These are phyloP conservation scores for Lasioglossum marginatum DNA, from an alignment of 2,888 invertebrate species.

Conservation along the genomic window DNA sequence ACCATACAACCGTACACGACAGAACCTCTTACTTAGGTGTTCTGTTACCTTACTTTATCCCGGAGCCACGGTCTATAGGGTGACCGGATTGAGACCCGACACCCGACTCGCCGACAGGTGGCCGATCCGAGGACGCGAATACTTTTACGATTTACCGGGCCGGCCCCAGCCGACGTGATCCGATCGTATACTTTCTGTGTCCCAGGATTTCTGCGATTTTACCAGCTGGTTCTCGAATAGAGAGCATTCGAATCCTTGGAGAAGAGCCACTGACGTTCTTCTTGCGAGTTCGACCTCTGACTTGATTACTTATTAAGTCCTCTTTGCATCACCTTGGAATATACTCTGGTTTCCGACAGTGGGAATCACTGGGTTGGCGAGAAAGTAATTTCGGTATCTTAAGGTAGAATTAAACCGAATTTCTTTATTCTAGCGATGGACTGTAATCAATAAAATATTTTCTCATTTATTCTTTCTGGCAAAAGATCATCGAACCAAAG, in stretches of 20 bases:
- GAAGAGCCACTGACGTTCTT: not conserved
- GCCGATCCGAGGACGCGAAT: constrained; percentile 25
- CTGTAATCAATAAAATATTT: too few relatives aligned
- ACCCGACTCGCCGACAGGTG: constrained; percentile 67
- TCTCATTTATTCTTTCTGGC: too few relatives aligned
- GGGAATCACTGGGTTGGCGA: too few relatives aligned
- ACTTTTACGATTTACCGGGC: constrained; percentile 23
- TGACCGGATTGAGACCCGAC: constrained; percentile 72
- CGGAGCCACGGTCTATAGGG: constrained; percentile 64
- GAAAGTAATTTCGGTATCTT: too few relatives aligned
- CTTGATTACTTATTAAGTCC: not conserved
- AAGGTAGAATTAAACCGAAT: too few relatives aligned
- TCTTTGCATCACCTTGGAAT: not conserved
- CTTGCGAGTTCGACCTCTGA: not conserved
- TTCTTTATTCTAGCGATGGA: too few relatives aligned
- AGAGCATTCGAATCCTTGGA: not conserved
- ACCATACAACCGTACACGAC: constrained; percentile 51
- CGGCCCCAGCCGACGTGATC: not conserved
- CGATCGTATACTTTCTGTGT: not conserved
- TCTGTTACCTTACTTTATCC: constrained; percentile 78
- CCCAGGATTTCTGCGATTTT: not conserved
- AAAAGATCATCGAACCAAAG: too few relatives aligned
- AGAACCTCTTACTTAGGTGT: constrained; percentile 76
- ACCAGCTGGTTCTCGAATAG: not conserved
- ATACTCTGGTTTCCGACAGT: not conserved